Percentiles rank a stretch among this genome's conserved stretches.
Conservation (phyloP, 2,113 vertebrate species). For the Cromileptes altivelis region DNA sequence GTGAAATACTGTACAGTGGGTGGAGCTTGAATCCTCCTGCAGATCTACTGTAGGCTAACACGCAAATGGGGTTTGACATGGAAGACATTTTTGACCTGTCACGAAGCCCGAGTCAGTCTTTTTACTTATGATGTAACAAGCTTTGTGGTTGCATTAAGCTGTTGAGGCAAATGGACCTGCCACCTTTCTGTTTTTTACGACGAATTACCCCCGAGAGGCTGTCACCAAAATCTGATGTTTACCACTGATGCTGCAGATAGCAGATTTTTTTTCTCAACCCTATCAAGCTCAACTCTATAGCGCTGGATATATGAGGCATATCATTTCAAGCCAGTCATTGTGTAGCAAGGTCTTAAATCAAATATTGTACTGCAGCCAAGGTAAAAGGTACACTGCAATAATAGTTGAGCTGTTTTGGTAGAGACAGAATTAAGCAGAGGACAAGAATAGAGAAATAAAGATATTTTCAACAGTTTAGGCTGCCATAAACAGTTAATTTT, state of each 20-base stretch:
- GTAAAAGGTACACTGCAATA: not conserved
- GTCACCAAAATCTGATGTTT: conserved; percentile 28
- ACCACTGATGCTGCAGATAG: conserved; percentile 1
- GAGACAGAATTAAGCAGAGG: not conserved
- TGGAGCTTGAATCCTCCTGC: not conserved
- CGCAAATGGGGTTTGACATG: not conserved
- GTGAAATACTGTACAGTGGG: not conserved
- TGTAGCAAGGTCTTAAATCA: not conserved
- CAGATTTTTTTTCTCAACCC: not conserved
- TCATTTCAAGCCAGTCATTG: not conserved
- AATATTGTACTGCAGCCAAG: not conserved
- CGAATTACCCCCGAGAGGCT: conserved; percentile 27
- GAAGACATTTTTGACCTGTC: not conserved
- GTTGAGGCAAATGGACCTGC: conserved; percentile 18
- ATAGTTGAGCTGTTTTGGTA: not conserved
- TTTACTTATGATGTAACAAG: conserved; percentile 15
- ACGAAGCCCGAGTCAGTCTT: not conserved
- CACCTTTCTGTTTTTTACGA: conserved; percentile 1
- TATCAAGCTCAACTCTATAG: not conserved
- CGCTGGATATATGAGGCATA: conserved; percentile 4
- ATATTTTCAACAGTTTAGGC: not conserved
- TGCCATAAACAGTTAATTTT: not conserved
- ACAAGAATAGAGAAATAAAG: not conserved
- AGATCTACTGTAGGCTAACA: not conserved
- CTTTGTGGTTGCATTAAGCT: conserved; percentile 20